Evolutionary conservation across 2,888 invertebrate species (phyloP).

Genomic region (Bruchidius siliquastri): DNA sequence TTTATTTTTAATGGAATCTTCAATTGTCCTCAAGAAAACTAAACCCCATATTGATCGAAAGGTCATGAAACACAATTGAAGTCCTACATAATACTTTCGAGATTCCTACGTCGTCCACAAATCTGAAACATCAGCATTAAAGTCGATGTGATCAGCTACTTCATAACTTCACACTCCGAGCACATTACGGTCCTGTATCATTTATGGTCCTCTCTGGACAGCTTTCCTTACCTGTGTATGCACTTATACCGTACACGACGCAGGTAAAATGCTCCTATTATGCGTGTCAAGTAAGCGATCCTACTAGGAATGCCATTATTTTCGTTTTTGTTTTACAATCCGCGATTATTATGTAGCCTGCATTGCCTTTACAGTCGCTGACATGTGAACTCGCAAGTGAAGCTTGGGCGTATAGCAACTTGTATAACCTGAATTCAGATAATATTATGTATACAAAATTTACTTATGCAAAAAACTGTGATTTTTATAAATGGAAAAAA

Average conservation of each 20-base stretch:
- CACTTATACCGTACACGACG: background rate
- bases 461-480: no score
- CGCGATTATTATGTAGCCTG: background rate
- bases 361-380: background rate
- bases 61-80: no score
- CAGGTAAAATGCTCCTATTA: slow-evolving; percentile 1
- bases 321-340: background rate
- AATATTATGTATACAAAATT: no score
- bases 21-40: no score
- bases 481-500: no score
- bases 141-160: background rate
- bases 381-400: background rate
- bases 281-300: background rate
- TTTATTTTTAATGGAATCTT: no score
- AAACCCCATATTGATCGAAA: no score
- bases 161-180: background rate
- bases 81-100: no score
- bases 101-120: background rate
- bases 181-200: background rate
- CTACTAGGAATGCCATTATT: background rate
- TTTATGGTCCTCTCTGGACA: slow-evolving; percentile 2
- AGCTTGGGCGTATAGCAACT: background rate
- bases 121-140: no score
- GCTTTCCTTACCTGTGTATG: slow-evolving; percentile 24
- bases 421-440: no score